phyloP scores from a whole-genome alignment of 2,888 invertebrate species.

The Drosophila niveifrons region DNA sequence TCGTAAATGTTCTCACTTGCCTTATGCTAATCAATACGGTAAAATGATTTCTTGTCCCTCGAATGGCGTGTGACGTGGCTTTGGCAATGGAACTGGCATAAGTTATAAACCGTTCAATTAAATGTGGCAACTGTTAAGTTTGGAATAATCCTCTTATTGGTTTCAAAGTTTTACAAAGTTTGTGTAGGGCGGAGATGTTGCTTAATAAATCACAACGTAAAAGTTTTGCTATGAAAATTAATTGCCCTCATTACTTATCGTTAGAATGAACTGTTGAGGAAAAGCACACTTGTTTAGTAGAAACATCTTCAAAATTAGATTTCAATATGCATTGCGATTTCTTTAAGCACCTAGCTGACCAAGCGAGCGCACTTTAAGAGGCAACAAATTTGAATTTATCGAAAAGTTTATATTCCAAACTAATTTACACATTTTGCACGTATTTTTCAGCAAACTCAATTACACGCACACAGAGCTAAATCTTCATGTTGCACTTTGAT shows the following conservation, averaged over 20 bases:
- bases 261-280: slow-evolving; percentile 2
- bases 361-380: background rate
- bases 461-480: slow-evolving; percentile 54
- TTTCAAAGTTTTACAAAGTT: slow-evolving; percentile 26
- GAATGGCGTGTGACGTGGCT: background rate
- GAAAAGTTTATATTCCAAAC: slow-evolving; percentile 34
- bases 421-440: slow-evolving; percentile 60
- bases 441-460: slow-evolving; percentile 65
- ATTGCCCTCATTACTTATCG: slow-evolving; percentile 54
- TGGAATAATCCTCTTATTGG: slow-evolving; percentile 30
- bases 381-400: slow-evolving; percentile 32
- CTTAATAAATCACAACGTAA: slow-evolving; percentile 27
- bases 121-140: slow-evolving; percentile 3
- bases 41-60: background rate
- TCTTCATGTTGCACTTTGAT: slow-evolving; percentile 46
- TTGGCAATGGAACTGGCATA: background rate
- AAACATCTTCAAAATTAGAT: slow-evolving; percentile 31
- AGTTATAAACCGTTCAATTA: slow-evolving; percentile 8
- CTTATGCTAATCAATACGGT: background rate
- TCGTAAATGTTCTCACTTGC: background rate
- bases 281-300: slow-evolving; percentile 3
- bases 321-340: slow-evolving; percentile 8
- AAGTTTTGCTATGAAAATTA: slow-evolving; percentile 44
- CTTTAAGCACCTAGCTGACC: background rate
- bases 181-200: background rate